phyloP scores from a whole-genome alignment of 2,888 invertebrate genomes.

The Diabrotica balteata region DNA sequence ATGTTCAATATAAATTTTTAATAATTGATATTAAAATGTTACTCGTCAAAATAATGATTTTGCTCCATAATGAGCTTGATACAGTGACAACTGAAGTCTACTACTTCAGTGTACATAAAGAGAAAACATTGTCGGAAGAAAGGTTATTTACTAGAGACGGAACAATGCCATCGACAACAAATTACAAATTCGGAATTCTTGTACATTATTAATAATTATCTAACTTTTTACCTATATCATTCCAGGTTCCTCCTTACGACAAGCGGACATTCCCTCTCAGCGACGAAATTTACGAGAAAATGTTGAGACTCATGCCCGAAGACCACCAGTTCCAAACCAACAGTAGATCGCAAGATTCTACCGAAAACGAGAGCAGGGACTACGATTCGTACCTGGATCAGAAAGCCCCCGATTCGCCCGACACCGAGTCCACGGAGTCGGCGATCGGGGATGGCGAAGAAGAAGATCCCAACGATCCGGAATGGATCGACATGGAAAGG shows the following conservation, averaged over 20 bases:
- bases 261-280: constrained; percentile 76
- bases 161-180: too few species aligned
- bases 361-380: constrained; percentile 26
- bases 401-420: constrained; percentile 49
- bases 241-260: constrained; percentile 73
- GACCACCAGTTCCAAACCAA: constrained; percentile 62
- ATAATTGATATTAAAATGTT: too few species aligned
- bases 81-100: too few species aligned
- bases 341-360: constrained; percentile 48
- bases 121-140: too few species aligned
- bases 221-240: background rate
- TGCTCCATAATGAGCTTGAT: too few species aligned
- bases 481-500: constrained; percentile 70
- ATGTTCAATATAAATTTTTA: too few species aligned
- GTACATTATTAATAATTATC: too few species aligned
- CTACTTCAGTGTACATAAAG: too few species aligned
- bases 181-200: too few species aligned
- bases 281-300: constrained; percentile 72
- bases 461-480: constrained; percentile 86
- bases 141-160: too few species aligned
- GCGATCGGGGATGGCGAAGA: constrained; percentile 73
- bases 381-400: constrained; percentile 37
- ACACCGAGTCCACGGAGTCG: constrained; percentile 65
- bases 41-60: too few species aligned
- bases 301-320: constrained; percentile 75